Evolutionary conservation across 1,140 invertebrate species (phyloP).

Genomic region (Heliconius hewitsoni): DNA sequence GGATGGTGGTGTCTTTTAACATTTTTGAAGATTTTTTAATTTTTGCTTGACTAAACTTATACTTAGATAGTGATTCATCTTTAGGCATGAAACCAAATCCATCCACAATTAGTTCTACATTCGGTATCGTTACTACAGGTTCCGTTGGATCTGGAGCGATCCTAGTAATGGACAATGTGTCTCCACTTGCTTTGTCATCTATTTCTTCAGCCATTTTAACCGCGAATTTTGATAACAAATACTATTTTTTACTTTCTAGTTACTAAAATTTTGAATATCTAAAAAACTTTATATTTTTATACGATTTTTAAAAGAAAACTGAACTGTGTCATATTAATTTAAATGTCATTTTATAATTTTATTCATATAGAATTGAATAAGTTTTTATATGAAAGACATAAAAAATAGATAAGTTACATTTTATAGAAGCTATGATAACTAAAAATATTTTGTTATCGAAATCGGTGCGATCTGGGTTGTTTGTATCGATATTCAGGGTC

Average conservation of each 20-base stretch:
- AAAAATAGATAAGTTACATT: not conserved
- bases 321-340: not conserved
- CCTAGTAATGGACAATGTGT: slow-evolving; percentile 44
- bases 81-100: slow-evolving; percentile 75
- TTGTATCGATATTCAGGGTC: slow-evolving; percentile 9
- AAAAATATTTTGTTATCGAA: slow-evolving; percentile 17
- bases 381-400: not conserved
- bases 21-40: slow-evolving; percentile 40
- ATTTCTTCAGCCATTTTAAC: slow-evolving; percentile 61
- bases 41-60: slow-evolving; percentile 25
- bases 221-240: slow-evolving; percentile 31
- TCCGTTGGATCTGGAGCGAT: slow-evolving; percentile 32
- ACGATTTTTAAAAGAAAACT: not conserved
- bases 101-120: slow-evolving; percentile 67
- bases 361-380: not conserved
- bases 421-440: not conserved
- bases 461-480: not conserved
- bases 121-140: slow-evolving; percentile 49
- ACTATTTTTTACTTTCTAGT: not conserved
- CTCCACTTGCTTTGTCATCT: slow-evolving; percentile 58
- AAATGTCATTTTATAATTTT: not conserved
- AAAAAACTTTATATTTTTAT: not conserved
- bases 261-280: not conserved
- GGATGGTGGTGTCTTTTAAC: slow-evolving; percentile 39
- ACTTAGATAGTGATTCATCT: slow-evolving; percentile 17